Conservation (phyloP, 2,888 invertebrate species). For the Pseudococcus viburni region DNA sequence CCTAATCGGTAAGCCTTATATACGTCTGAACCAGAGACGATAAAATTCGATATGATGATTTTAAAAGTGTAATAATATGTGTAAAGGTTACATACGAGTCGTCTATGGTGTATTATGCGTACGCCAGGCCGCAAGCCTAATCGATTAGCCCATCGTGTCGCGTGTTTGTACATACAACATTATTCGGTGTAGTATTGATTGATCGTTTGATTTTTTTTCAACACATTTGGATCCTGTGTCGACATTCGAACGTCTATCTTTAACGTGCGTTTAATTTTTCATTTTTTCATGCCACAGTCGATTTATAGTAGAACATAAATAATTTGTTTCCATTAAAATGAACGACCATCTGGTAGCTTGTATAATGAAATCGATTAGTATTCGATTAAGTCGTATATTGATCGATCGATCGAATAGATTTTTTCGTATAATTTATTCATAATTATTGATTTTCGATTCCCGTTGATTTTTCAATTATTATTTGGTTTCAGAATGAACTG, state of each 20-base stretch:
- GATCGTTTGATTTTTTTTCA: constrained; percentile 19
- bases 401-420: neutral
- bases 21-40: neutral
- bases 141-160: constrained; percentile 39
- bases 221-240: neutral
- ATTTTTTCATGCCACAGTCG: neutral
- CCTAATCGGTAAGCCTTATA: neutral
- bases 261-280: neutral
- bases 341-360: neutral
- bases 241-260: neutral
- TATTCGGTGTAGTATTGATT: constrained; percentile 34
- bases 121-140: constrained; percentile 13
- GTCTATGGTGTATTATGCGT: neutral
- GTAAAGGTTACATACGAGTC: neutral
- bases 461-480: neutral
- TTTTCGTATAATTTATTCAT: neutral
- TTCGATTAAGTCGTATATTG: neutral
- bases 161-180: neutral
- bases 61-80: neutral
- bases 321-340: neutral
- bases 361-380: neutral
- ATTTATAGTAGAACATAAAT: neutral
- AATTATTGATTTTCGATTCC: neutral
- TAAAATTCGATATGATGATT: constrained; percentile 37
- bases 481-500: no score